phyloP scores from a whole-genome alignment of 2,888 invertebrate genomes.

The Dynastes grantii region DNA sequence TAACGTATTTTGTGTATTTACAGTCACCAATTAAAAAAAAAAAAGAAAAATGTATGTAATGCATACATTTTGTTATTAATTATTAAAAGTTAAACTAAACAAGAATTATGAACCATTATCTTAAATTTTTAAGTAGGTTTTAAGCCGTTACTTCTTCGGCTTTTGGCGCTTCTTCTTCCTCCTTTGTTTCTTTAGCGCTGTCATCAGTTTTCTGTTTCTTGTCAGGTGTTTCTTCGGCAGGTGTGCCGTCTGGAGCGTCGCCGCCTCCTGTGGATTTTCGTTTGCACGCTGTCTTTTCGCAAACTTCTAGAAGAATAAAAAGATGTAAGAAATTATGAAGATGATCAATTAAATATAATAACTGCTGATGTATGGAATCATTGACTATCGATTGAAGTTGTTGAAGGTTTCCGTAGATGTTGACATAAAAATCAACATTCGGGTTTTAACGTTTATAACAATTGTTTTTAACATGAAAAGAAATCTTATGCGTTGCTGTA shows the following conservation, averaged over 20 bases:
- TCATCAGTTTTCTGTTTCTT: slow-evolving; percentile 83
- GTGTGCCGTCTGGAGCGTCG: slow-evolving; percentile 69
- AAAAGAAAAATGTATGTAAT: slow-evolving; percentile 52
- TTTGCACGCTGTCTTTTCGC: slow-evolving; percentile 73
- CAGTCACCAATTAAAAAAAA: slow-evolving; percentile 47
- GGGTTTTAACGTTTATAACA: no score
- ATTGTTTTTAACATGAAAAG: no score
- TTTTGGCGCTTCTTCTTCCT: slow-evolving; percentile 67
- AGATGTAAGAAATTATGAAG: neutral
- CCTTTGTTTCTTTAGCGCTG: slow-evolving; percentile 73
- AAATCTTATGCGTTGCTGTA: no score
- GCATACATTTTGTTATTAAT: slow-evolving; percentile 41
- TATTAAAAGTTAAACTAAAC: slow-evolving; percentile 52
- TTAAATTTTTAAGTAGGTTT: slow-evolving; percentile 58
- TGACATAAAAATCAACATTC: no score
- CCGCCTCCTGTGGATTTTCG: slow-evolving; percentile 80
- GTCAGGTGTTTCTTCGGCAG: slow-evolving; percentile 77
- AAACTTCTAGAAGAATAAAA: slow-evolving; percentile 60
- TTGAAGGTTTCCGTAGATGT: no score
- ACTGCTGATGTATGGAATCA: slow-evolving; percentile 17
- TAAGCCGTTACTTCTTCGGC: slow-evolving; percentile 74
- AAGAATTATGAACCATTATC: slow-evolving; percentile 44
- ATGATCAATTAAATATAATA: slow-evolving; percentile 19
- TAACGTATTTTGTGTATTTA: slow-evolving; percentile 38
- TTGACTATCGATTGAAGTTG: no score